phyloP scores from a whole-genome alignment of 2,888 invertebrate genomes.

The Petrophora chlorosata region DNA sequence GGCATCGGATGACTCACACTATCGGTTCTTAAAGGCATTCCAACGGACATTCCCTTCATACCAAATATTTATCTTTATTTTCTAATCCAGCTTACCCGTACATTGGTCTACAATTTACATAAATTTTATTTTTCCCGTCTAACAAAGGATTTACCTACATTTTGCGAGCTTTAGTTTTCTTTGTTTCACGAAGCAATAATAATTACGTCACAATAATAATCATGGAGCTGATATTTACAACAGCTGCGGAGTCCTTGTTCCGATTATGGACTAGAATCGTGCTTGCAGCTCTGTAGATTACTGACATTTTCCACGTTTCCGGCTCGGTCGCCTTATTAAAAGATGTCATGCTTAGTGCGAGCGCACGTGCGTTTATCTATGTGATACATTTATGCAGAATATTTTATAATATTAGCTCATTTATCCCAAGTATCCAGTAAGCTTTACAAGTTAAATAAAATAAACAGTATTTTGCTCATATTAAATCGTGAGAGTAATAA shows the following conservation, averaged over 20 bases:
- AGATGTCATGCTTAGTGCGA: conserved; percentile 65
- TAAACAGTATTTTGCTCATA: neutral
- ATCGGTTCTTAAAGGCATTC: conserved; percentile 62
- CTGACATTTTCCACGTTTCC: conserved; percentile 82
- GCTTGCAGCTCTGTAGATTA: conserved; percentile 73
- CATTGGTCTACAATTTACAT: conserved; percentile 39
- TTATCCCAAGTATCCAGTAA: no score
- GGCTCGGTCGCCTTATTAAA: conserved; percentile 76
- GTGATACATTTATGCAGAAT: conserved; percentile 16
- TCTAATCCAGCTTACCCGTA: conserved; percentile 44
- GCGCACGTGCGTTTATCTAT: conserved; percentile 57
- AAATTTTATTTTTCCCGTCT: conserved; percentile 33
- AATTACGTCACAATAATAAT: conserved; percentile 78
- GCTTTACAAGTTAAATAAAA: no score
- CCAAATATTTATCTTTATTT: conserved; percentile 53
- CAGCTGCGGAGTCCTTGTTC: conserved; percentile 81
- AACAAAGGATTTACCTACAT: conserved; percentile 48
- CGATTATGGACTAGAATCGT: conserved; percentile 81
- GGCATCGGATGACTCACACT: conserved; percentile 65
- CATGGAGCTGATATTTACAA: conserved; percentile 76
- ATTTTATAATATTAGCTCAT: neutral
- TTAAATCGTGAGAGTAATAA: no score
- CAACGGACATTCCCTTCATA: conserved; percentile 64
- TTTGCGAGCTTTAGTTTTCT: conserved; percentile 66
- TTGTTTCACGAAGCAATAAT: conserved; percentile 70